phyloP scores from a whole-genome alignment of 23 tunicate genomes.

The Ascidia mentula region DNA sequence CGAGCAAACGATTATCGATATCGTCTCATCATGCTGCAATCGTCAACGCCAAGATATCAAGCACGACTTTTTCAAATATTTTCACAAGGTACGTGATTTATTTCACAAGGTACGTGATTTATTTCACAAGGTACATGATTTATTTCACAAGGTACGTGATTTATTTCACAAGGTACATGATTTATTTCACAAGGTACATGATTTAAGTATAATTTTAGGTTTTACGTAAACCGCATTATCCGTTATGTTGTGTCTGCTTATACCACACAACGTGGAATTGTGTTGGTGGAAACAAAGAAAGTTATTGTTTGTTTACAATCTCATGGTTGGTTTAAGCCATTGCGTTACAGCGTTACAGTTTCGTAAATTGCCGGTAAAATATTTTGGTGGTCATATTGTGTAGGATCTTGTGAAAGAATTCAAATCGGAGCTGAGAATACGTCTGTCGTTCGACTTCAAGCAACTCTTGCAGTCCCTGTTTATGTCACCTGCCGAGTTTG shows the following conservation, averaged over 20 bases:
- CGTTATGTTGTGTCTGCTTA: too few relatives aligned
- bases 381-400: neutral
- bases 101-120: neutral
- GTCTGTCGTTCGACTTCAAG: conserved; percentile 60
- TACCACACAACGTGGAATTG: too few relatives aligned
- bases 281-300: too few relatives aligned
- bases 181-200: too few relatives aligned
- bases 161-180: too few relatives aligned
- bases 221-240: too few relatives aligned
- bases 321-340: too few relatives aligned
- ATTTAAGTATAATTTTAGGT: too few relatives aligned
- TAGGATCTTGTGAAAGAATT: conserved; percentile 79
- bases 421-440: conserved; percentile 59
- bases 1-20: conserved; percentile 47
- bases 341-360: too few relatives aligned
- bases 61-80: conserved; percentile 35
- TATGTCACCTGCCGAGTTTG: conserved; percentile 56
- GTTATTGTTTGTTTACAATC: too few relatives aligned
- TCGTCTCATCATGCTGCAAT: conserved; percentile 77
- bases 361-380: neutral
- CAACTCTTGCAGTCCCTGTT: conserved; percentile 57
- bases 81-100: conserved; percentile 44
- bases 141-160: neutral
- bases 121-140: neutral
- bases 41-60: conserved; percentile 65